Base-by-base conservation (phyloP, 2,888 invertebrate species). In the Sympetrum striolatum region DNA sequence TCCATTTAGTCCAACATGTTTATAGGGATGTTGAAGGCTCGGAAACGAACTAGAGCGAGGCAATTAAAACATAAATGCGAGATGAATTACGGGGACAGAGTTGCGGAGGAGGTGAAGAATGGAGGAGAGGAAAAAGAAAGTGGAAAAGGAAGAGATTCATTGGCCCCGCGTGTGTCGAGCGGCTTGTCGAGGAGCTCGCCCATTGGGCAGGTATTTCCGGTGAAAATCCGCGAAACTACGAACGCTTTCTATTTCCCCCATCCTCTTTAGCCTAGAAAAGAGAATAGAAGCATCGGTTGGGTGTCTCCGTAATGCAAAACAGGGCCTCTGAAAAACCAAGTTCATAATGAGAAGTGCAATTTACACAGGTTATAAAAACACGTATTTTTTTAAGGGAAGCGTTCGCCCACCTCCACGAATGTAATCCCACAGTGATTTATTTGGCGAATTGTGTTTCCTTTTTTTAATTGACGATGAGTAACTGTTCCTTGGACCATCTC, bases 181-280 rank as follows among this genome's bases (percentile, higher is more conserved):
- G 44, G 82, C 58, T 60, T 31, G 35, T 37, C 37, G 60, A n/a
- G 73, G 86, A 31, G 15, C 86, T 86, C 86, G 60, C 86, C 86
- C 86, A 60, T 37, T 86, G 86, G 60, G 60, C 86, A 60, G 86
- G 86, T 86, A 86, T 86, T 86, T 86, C 86, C 86, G 86, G 60
- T 86, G 86, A 60, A 64, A 64, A 86, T 15, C 22, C 64, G 4
- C 58, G 37, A 58, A 31, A 82, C 81, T 25, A 25, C 48, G 4
- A 53, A 53, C 82, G 22, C 53, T 58, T 31, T 81, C 48, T 44
- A 39, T 18, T 25, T 22, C 25, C 2, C 82, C 31, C 35, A 31
- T 82, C 35, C 58, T 31, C 31, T 14, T 31, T 39, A 5, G 14
- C 25, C 8, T 35, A 15, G 58, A 82, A 25, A 48, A 15, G 18